Percentiles rank a stretch among this genome's conserved stretches.
These are phyloP conservation scores for Scatophagus argus DNA, from an alignment of 2,113 vertebrate species.

Conservation along the genomic window DNA sequence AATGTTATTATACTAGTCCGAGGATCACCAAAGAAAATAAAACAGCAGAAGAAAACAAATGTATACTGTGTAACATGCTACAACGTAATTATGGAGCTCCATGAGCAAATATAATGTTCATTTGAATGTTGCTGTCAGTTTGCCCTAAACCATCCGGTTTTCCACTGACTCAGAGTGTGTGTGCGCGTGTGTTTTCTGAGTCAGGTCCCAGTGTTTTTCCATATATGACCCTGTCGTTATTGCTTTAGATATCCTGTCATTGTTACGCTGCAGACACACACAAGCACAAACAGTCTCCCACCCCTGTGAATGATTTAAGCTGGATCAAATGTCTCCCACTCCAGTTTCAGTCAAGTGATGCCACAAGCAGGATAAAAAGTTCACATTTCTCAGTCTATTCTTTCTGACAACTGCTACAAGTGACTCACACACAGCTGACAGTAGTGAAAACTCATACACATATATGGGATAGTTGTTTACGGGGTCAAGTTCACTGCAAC, in stretches of 20 bases:
- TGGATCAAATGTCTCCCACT: slow-evolving; percentile 66
- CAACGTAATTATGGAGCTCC: background rate
- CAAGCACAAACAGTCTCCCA: slow-evolving; percentile 12
- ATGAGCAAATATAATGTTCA: slow-evolving; percentile 25
- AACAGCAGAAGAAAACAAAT: slow-evolving; percentile 2
- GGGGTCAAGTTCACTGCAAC: slow-evolving; percentile 16
- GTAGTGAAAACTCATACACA: background rate
- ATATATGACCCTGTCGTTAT: slow-evolving; percentile 35
- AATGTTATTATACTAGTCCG: slow-evolving; percentile 13
- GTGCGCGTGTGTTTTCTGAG: slow-evolving; percentile 38
- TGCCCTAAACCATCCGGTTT: slow-evolving; percentile 34
- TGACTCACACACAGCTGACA: slow-evolving; percentile 53
- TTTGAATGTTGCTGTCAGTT: slow-evolving; percentile 28
- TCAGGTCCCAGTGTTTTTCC: slow-evolving; percentile 64
- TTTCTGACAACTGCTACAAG: slow-evolving; percentile 56
- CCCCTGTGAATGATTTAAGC: slow-evolving; percentile 78
- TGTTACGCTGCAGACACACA: slow-evolving; percentile 64
- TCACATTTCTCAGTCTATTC: slow-evolving; percentile 65
- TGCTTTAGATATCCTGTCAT: slow-evolving; percentile 78
- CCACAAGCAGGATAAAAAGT: slow-evolving; percentile 49
- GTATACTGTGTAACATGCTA: background rate
- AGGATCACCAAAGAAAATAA: slow-evolving; percentile 13
- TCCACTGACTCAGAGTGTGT: slow-evolving; percentile 56
- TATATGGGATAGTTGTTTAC: background rate
- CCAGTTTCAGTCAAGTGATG: slow-evolving; percentile 68